Evolutionary conservation across 2,888 invertebrate species (phyloP), one percentile per base, ranked within the genome.

Genomic region (Orthosia gothica): DNA sequence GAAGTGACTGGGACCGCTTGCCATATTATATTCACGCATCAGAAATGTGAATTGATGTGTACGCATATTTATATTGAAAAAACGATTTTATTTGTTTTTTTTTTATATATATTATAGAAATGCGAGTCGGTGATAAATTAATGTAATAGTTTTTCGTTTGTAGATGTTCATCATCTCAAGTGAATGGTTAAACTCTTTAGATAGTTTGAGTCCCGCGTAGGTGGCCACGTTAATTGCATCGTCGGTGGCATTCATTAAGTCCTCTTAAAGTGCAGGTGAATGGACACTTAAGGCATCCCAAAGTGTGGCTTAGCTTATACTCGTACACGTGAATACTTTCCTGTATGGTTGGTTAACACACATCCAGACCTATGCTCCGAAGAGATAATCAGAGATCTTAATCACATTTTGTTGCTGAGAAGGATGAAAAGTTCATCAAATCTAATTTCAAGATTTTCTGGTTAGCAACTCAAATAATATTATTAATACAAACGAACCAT

Each of bases 401-500:
- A 40, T 40, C 40, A 40, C 40, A 40, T 40, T 40, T 40, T 40
- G 9, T 68, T 58, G 9, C 7, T 47, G n/a, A 18, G 13, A 49
- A 18, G 5, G 5, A 5, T 13, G 12, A 64, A 64, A 49, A 49
- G 4, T 18, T 12, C 18, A 7, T 40, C 47, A 54, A 61, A 70
- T 18, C n/a, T 40, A 40, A 54, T 59, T 18, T 23, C 32, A 59
- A 68, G 49, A 9, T 70, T 70, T 15, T n/a, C n/a, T 52, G 54
- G 55, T 49, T 81, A 16, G 12, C n/a, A 71, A 70, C 12, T 63
- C 26, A 58, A 73, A 71, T 45, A 32, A 58, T 54, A 59, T 49
- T 66, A 74, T 50, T 79, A 64, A 54, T 61, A 71, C 67, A 52
- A 84, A 74, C 47, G 26, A 67, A 5, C 61, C 70, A 65, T 70